Base-by-base conservation (phyloP, 2,797 vertebrate genomes). In the Margarornis squamiger region DNA sequence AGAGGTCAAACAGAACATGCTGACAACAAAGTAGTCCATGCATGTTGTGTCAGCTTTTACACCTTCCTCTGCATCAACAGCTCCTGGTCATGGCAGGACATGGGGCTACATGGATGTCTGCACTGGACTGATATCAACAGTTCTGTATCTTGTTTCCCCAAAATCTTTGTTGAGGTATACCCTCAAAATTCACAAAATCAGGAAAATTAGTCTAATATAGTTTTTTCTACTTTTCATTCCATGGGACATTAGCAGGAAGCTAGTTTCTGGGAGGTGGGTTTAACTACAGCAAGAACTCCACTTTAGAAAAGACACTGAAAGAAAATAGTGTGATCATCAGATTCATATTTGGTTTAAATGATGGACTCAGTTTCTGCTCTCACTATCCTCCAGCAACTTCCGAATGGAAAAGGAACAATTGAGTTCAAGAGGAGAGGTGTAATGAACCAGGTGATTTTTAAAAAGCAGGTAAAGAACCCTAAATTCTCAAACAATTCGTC, bases 261-360 rank as follows among this genome's bases (percentile, higher is more conserved):
- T 38, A 67, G 54, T 38, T 88, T 87, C 79, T 67, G 58, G 41
- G 58, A 73, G 19, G 4, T 45, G 34, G 8, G 1, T 54, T 95
- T 92, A 93, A 68, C 91, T 94, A 63, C 67, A 66, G 34, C 55
- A 79, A 91, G 93, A 81, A 77, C 32, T 72, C 39, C n/a, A 49
- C 38, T 71, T 77, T 78, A 80, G 59, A 92, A 94, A 89, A 88
- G 24, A 36, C 46, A 65, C 7, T 83, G 72, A 79, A 95, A 91
- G 43, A 92, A 94, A 96, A 86, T 38, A 45, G n/a, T 66, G 34
- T 62, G 55, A 91, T 90, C 39, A 93, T 81, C 62, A 87, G 32
- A 81, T 87, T 75, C 27, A 20, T 72, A 46, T 63, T 66, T 71
- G 34, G 7, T 92, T 94, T 88, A 85, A 86, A 62, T 39, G 12